These are phyloP conservation scores for Nycticryphes semicollaris DNA, from an alignment of 2,113 vertebrate species.

Conservation along the genomic window DNA sequence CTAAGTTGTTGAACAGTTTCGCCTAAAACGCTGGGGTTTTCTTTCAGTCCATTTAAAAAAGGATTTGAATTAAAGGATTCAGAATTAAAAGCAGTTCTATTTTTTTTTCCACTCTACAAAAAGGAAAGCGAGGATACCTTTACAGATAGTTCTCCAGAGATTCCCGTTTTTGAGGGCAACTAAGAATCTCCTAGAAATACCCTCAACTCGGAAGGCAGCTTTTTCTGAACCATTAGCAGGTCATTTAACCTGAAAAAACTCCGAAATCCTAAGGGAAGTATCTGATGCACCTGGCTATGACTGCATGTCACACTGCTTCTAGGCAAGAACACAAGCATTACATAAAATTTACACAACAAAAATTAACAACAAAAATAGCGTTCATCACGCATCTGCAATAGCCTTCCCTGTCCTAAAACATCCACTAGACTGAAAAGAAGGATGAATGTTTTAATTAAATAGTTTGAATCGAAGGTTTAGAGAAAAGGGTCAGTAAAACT, in stretches of 20 bases:
- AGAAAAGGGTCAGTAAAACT: not conserved
- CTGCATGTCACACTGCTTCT: not conserved
- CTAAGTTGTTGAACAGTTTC: constrained; percentile 57
- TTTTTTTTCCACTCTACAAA: constrained; percentile 61
- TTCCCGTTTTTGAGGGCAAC: not conserved
- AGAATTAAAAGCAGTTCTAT: constrained; percentile 31
- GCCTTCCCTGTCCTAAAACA: not conserved
- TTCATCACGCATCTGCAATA: not conserved
- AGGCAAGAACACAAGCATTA: not conserved
- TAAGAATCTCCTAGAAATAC: not conserved
- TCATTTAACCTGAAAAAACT: not conserved
- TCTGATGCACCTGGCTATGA: not conserved
- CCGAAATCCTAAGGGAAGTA: not conserved
- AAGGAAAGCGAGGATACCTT: constrained; percentile 52
- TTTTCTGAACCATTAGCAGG: not conserved
- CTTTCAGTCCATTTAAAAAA: constrained; percentile 6
- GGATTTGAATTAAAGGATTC: constrained; percentile 4
- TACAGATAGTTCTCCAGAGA: not conserved
- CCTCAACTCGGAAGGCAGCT: not conserved
- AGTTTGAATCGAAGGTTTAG: not conserved
- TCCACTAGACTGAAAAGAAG: not conserved
- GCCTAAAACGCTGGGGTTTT: not conserved
- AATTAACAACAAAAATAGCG: not conserved
- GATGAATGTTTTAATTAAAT: not conserved
- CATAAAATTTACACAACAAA: not conserved